phyloP scores from a whole-genome alignment of 2,888 invertebrate species.

The Caenorhabditis sp. region DNA sequence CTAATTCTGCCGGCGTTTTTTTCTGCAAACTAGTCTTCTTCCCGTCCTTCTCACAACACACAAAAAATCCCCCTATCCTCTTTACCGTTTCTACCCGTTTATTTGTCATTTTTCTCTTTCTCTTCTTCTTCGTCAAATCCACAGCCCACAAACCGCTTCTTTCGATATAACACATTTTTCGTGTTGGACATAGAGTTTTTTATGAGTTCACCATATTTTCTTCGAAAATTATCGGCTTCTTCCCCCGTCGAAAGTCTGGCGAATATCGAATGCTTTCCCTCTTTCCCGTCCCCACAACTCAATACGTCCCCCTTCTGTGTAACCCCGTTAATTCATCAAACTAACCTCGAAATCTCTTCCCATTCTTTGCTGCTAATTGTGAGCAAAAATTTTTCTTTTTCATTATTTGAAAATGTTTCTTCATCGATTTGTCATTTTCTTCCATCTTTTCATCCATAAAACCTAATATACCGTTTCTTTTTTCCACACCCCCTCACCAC shows the following conservation, averaged over 20 bases:
- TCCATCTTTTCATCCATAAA: slow-evolving; percentile 11
- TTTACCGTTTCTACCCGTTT: slow-evolving; percentile 6
- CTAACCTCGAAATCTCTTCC: slow-evolving; percentile 39
- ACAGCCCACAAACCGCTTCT: slow-evolving; percentile 23
- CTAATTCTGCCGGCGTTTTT: slow-evolving; percentile 11
- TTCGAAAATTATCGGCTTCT: slow-evolving; percentile 42
- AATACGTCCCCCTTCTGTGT: not conserved
- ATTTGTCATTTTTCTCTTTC: not conserved
- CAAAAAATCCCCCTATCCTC: too few relatives aligned
- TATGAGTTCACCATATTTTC: slow-evolving; percentile 43
- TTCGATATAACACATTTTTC: slow-evolving; percentile 48
- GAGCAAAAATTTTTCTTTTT: slow-evolving; percentile 25
- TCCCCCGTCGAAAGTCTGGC: slow-evolving; percentile 11
- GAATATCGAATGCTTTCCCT: slow-evolving; percentile 36
- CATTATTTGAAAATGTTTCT: slow-evolving; percentile 14
- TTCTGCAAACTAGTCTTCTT: slow-evolving; percentile 22
- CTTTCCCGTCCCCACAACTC: not conserved
- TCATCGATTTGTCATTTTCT: slow-evolving; percentile 27
- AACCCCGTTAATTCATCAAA: slow-evolving; percentile 34
- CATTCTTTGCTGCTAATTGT: slow-evolving; percentile 20
- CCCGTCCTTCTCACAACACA: slow-evolving; percentile 5
- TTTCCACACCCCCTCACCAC: slow-evolving; percentile 18
- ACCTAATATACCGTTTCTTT: not conserved
- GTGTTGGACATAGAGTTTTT: slow-evolving; percentile 47
- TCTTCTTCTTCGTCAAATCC: slow-evolving; percentile 3